A percentile compares a stretch with the other conserved stretches of the same genome.
Conservation (phyloP, 2,888 invertebrate genomes). For the Sialis lutaria region DNA sequence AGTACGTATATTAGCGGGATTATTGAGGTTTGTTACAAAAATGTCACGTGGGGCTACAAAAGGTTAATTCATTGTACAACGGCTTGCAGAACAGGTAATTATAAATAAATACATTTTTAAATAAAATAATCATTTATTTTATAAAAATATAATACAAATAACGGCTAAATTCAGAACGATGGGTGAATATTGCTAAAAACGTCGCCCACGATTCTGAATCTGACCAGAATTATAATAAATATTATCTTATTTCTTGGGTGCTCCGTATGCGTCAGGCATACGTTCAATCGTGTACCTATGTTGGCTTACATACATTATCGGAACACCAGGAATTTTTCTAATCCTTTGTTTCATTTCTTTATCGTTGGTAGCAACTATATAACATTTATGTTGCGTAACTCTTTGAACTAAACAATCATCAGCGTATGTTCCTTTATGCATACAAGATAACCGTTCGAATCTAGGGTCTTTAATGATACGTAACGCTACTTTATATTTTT, state of each 20-base stretch:
- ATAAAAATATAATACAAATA: no score
- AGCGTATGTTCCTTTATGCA: slow-evolving; percentile 97
- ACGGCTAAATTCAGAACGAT: no score
- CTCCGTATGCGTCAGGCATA: slow-evolving; percentile 98
- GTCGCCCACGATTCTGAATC: no score
- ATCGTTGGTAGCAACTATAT: slow-evolving; percentile 98
- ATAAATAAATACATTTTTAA: no score
- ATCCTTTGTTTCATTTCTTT: slow-evolving; percentile 91
- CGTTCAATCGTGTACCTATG: slow-evolving; percentile 91
- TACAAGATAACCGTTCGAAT: slow-evolving; percentile 81
- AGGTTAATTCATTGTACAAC: no score
- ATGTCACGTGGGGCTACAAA: no score
- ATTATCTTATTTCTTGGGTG: slow-evolving; percentile 42
- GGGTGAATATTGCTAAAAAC: no score
- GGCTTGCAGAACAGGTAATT: no score
- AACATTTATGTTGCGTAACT: slow-evolving; percentile 96
- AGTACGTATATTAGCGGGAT: no score
- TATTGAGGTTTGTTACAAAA: no score
- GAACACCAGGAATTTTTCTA: slow-evolving; percentile 95
- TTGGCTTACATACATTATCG: slow-evolving; percentile 92
- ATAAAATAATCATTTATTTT: no score
- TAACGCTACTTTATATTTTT: slow-evolving; percentile 86
- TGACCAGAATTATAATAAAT: neutral
- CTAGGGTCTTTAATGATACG: slow-evolving; percentile 87
- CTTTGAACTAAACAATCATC: slow-evolving; percentile 96